Percentiles rank a stretch among this genome's conserved stretches.
Evolutionary conservation across 1,140 invertebrate genomes (phyloP).

Genomic region (Luehdorfia chinensis): DNA sequence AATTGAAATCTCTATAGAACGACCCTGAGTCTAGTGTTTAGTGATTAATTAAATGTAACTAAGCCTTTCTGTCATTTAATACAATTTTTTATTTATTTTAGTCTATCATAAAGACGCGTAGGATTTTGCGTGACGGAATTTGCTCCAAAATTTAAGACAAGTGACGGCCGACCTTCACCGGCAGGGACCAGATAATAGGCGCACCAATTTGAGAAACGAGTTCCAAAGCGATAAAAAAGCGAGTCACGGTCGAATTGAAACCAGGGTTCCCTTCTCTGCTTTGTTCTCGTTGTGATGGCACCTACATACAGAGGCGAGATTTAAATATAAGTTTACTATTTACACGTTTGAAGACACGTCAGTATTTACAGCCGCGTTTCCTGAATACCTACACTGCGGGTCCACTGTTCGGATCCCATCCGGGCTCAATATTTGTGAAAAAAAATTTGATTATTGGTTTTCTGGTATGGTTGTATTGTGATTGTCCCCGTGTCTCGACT

Average conservation of each 20-base stretch:
- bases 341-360: neutral
- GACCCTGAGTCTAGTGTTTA: no score
- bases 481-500: no score
- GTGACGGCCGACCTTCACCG: slow-evolving; percentile 64
- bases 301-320: neutral
- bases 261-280: slow-evolving; percentile 45
- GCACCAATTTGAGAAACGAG: slow-evolving; percentile 68
- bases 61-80: no score
- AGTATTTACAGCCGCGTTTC: no score
- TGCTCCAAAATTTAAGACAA: slow-evolving; percentile 53
- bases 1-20: no score
- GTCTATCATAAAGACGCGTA: slow-evolving; percentile 19
- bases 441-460: no score
- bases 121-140: slow-evolving; percentile 70
- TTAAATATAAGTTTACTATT: neutral
- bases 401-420: no score
- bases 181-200: slow-evolving; percentile 64
- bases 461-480: no score
- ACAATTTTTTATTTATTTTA: no score
- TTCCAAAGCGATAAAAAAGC: slow-evolving; percentile 53
- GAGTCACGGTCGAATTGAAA: slow-evolving; percentile 36
- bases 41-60: no score
- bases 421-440: no score
- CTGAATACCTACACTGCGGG: no score
- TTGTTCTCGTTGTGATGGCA: slow-evolving; percentile 41